Evolutionary conservation across 2,113 vertebrate species (phyloP).

Genomic region (Melierax canorus): DNA sequence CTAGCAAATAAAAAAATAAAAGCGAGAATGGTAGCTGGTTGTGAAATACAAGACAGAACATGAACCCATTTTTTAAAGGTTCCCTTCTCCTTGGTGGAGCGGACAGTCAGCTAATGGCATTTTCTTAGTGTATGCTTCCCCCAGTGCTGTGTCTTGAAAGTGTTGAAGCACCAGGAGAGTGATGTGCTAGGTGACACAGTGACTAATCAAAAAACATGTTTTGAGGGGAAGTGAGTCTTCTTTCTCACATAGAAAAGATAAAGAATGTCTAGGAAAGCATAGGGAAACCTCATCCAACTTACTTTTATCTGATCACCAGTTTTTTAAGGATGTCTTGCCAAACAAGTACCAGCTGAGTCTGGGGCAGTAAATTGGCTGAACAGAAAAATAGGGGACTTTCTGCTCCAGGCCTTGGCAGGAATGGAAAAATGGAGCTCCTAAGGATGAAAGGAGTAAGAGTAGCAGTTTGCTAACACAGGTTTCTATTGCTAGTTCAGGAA

Average conservation of each 20-base stretch:
- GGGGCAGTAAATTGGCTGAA: background rate
- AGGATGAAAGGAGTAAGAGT: background rate
- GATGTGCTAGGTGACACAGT: rapidly evolving
- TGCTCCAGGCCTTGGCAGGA: background rate
- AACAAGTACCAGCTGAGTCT: background rate
- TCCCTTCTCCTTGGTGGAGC: background rate
- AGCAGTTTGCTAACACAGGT: background rate
- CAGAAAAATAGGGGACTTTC: background rate
- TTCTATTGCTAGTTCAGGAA: background rate
- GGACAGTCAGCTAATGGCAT: background rate
- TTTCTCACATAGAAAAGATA: background rate
- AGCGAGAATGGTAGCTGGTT: background rate
- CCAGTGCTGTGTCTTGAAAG: background rate
- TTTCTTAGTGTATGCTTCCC: background rate
- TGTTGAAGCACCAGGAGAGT: background rate
- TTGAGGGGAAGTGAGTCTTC: background rate
- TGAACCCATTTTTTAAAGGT: background rate
- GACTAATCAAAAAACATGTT: background rate
- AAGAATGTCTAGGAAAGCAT: background rate
- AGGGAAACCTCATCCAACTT: background rate
- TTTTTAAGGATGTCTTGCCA: background rate
- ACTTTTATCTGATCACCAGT: background rate
- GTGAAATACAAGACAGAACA: background rate
- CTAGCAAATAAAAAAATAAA: background rate
- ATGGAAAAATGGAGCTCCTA: background rate